Base-by-base conservation (phyloP, 2,113 vertebrate genomes). In the Microcebus ravelobensis region DNA sequence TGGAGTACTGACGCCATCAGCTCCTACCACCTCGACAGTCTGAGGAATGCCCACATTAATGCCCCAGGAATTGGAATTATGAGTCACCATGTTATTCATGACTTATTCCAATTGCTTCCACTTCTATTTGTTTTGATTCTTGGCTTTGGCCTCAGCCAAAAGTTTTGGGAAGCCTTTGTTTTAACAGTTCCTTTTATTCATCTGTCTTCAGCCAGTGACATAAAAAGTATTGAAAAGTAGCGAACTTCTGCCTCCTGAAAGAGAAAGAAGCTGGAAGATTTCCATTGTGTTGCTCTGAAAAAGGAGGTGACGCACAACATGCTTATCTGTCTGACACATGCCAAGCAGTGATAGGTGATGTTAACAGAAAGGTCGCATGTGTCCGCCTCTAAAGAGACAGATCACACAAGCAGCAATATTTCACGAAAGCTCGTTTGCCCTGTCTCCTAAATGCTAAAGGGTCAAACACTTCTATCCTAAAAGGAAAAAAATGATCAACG, bases 401-500 rank as follows among this genome's bases (percentile, higher is more conserved):
- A 96, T 89, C 96, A 50, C 85, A 36, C 17, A 63, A 34, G 80
- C 27, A 77, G 77, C 63, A 89, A 39, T 85, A 17, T 93, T 94
- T 97, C 81, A 87, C 48, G 61, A 96, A 94, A 97, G 77, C 45
- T 96, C 63, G 34, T 90, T 96, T 97, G 94, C 42, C 50, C 91
- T 63, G 96, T 48, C 52, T 97, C 83, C 83, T 29, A 97, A 96
- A 94, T 95, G 93, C 96, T 98, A 96, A 96, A 88, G 94, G 87
- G 90, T 91, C 59, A 68, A 97, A 95, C 81, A 39, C 90, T 96
- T 98, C 57, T 88, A 27, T 81, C 97, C 81, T 71, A 96, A 88
- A 91, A 97, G 96, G 96, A 97, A 97, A 94, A 94, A 96, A 96
- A 94, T 96, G 79, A 98, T 96, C 96, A 97, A 97, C 96, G 95